Evolutionary conservation across 2,888 invertebrate species (phyloP), one percentile per base, ranked within the genome.

Genomic region (Andrena minutula): DNA sequence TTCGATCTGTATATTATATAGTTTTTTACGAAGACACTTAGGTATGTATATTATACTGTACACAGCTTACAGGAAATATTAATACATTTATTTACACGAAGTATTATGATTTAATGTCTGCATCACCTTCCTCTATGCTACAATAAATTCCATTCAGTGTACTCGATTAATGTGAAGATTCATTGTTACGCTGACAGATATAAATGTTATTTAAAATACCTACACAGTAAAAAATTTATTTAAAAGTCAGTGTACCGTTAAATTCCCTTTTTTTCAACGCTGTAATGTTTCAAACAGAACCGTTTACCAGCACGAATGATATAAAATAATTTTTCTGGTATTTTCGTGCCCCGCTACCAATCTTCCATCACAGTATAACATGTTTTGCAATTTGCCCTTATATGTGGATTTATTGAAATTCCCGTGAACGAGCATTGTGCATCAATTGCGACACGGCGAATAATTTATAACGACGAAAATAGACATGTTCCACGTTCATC

Each of bases 371-470:
- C 32, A n/a, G 32, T 26, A 4, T 23, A 20, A 51, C 26, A 23
- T 35, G 35, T 63, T 53, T 35, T n/a, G 26, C 26, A 51, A 47
- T 70, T 35, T 47, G 7, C 28, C 20, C 70, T 47, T 20, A n/a
- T 47, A 30, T 2, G 20, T 30, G 30, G 41, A 70, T 70, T 60
- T 70, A 70, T 70, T n/a, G 64, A 64, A 47, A 47, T 28, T 47
- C 12, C 28, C 28, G 26, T 7, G 56, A 60, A 70, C 28, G 8
- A n/a, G 41, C 28, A 47, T 28, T 47, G 26, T 8, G 41, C 28
- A 47, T 72, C 35, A 64, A 64, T 72, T 64, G 26, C 7, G 56
- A 23, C 20, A 23, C 63, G 16, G n/a, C 12, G 49, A 56, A 49
- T 30, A 65, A 77, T 60, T 32, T 58, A 20, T 28, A 73, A 16